phyloP scores from a whole-genome alignment of 92 coral and sea anemone genomes.

The Galaxea fascicularis region DNA sequence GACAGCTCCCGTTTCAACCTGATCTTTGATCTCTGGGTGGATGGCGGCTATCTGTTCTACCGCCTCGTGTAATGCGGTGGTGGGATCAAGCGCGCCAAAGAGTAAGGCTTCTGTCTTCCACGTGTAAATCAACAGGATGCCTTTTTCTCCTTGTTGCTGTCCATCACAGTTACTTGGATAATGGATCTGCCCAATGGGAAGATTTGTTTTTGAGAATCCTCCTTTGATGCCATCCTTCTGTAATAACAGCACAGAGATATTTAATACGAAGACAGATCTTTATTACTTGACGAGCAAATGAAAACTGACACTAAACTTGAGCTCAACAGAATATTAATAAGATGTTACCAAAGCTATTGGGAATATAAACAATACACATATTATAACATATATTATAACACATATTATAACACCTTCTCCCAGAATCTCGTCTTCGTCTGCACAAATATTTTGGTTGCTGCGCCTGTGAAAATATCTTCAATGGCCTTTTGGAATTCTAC shows the following conservation, averaged over 20 bases:
- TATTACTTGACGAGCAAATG: no score
- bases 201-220: conserved; percentile 51
- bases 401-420: no score
- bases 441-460: conserved; percentile 27
- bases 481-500: conserved; percentile 8
- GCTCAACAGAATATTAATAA: no score
- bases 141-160: not conserved
- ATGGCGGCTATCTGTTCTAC: conserved; percentile 22
- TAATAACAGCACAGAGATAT: no score
- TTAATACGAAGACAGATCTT: no score
- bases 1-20: no score
- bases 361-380: no score
- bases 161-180: conserved; percentile 14
- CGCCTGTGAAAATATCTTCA: conserved; percentile 34
- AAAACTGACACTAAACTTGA: no score
- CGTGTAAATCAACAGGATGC: conserved; percentile 29
- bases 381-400: no score
- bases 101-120: no score
- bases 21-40: conserved; percentile 31
- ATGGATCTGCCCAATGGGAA: conserved; percentile 47
- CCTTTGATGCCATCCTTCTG: conserved; percentile 26
- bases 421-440: no score
- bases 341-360: not conserved
- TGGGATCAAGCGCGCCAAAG: conserved; percentile 13
- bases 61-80: not conserved